These are phyloP conservation scores for Parazoanthus swiftii DNA, from an alignment of 92 coral and sea anemone species.

Conservation along the genomic window DNA sequence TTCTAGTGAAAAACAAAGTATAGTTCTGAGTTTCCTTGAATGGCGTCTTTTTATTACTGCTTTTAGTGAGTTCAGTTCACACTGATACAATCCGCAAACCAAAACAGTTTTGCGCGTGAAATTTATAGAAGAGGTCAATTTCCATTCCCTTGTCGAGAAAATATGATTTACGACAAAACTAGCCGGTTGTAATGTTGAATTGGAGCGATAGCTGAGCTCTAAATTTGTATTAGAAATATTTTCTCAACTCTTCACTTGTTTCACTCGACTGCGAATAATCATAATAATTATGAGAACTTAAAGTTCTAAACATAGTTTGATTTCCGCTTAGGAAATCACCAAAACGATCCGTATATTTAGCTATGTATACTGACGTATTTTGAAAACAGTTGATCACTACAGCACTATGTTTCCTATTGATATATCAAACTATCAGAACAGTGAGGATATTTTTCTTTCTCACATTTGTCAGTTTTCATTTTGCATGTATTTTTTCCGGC, in stretches of 20 bases:
- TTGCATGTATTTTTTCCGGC: too few species aligned
- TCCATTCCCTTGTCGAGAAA: neutral
- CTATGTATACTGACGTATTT: too few species aligned
- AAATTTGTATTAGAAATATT: too few species aligned
- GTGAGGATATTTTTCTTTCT: too few species aligned
- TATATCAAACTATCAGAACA: too few species aligned
- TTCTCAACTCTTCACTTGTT: neutral
- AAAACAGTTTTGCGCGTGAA: neutral
- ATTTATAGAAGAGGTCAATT: too few species aligned
- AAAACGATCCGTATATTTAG: neutral
- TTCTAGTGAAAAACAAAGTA: neutral
- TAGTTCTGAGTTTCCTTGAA: neutral
- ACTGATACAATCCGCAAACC: neutral
- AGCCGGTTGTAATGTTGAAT: neutral
- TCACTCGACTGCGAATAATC: neutral
- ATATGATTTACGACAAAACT: neutral
- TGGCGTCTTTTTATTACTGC: neutral
- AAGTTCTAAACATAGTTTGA: neutral
- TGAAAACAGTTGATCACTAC: too few species aligned
- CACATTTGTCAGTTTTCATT: too few species aligned
- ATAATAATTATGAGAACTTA: neutral
- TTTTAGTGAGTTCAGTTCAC: neutral
- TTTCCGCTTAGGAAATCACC: conserved; percentile 3
- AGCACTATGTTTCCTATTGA: too few species aligned
- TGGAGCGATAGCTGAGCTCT: neutral